Evolutionary conservation across 2,888 invertebrate genomes (phyloP).

Genomic region (Spilarctia lutea): DNA sequence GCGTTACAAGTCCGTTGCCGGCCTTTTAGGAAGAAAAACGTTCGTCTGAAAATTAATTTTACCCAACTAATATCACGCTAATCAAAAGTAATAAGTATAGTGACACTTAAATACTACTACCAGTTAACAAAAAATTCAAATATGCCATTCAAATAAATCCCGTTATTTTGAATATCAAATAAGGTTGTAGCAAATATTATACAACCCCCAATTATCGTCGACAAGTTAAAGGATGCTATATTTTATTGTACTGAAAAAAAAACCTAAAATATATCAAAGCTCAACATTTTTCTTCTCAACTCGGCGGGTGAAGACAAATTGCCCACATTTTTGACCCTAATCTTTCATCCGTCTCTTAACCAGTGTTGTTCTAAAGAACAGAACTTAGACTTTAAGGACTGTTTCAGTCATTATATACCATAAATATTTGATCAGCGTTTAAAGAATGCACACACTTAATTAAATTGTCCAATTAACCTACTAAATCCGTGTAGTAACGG

Average conservation of each 20-base stretch:
- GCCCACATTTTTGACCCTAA: neutral
- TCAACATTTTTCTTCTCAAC: neutral
- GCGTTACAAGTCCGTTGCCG: no score
- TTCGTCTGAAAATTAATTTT: no score
- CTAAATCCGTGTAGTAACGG: no score
- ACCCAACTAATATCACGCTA: no score
- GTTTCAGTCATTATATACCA: neutral
- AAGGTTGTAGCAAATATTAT: neutral
- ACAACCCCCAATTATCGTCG: neutral
- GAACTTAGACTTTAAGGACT: neutral
- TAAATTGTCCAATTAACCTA: no score
- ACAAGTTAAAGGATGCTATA: neutral
- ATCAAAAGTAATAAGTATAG: no score
- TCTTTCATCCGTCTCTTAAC: neutral
- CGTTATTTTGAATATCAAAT: neutral
- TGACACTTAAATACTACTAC: no score
- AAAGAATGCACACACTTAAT: no score
- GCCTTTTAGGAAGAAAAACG: no score
- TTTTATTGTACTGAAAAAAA: conserved; percentile 21
- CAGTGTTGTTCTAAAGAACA: neutral
- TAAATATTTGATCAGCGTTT: no score
- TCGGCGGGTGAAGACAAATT: conserved; percentile 6
- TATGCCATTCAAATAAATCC: neutral
- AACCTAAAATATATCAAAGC: neutral
- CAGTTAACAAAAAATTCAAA: no score